phyloP scores from a whole-genome alignment of 2,113 vertebrate genomes.

The Notothenia coriiceps region DNA sequence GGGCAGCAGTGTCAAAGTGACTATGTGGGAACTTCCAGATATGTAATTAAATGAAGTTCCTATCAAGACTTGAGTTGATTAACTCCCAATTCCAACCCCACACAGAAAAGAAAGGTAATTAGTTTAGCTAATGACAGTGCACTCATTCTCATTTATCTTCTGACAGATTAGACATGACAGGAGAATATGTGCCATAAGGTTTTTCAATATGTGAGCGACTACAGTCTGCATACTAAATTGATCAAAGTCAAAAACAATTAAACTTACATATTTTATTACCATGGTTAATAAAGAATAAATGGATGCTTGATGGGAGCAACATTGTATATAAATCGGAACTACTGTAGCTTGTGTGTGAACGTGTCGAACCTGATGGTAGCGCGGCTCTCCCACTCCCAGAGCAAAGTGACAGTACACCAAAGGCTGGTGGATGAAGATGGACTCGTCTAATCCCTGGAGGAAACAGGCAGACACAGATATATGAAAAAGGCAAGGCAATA shows the following conservation, averaged over 20 bases:
- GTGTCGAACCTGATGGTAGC: conserved; percentile 83
- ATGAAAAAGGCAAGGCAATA: background rate
- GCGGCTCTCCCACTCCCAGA: conserved; percentile 87
- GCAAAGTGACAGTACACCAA: conserved; percentile 94
- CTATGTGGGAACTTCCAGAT: conserved; percentile 18
- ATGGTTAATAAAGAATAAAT: conserved; percentile 48
- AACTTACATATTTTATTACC: conserved; percentile 41
- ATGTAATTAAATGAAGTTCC: conserved; percentile 50
- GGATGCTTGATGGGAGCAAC: conserved; percentile 32
- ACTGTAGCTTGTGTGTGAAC: conserved; percentile 3
- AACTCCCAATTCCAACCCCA: conserved; percentile 42
- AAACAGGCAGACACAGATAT: background rate
- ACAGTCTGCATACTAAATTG: conserved; percentile 34
- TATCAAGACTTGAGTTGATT: conserved; percentile 46
- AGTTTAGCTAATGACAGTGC: conserved; percentile 36
- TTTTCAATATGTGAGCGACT: conserved; percentile 24
- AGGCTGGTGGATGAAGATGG: conserved; percentile 91
- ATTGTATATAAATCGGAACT: background rate
- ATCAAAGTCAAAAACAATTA: conserved; percentile 64
- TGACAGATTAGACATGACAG: conserved; percentile 54
- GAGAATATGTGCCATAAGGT: conserved; percentile 19
- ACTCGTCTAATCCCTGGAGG: conserved; percentile 88
- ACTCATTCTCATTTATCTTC: conserved; percentile 54
- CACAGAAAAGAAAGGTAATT: conserved; percentile 45
- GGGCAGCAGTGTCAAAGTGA: conserved; percentile 4